Evolutionary conservation across 2,113 vertebrate species (phyloP).

Genomic region (Podocnemis expansa): DNA sequence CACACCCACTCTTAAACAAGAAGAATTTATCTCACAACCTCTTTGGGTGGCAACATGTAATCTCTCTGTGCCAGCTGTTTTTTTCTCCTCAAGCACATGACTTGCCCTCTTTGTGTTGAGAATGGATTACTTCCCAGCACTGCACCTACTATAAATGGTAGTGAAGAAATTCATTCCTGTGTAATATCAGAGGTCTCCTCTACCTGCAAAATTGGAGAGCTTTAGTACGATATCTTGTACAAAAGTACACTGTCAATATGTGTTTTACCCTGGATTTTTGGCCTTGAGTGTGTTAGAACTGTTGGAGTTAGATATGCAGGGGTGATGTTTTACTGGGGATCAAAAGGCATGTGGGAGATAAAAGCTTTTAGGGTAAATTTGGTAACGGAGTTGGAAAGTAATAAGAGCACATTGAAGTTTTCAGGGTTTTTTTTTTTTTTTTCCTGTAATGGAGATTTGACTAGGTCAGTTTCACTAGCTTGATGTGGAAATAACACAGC

Average conservation of each 20-base stretch:
- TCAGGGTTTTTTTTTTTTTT: slow-evolving; percentile 20
- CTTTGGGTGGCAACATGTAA: slow-evolving; percentile 31
- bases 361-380: neutral
- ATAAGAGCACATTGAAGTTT: neutral
- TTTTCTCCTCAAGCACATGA: neutral
- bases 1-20: neutral
- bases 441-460: slow-evolving; percentile 26
- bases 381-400: slow-evolving; percentile 7
- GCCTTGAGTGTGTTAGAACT: slow-evolving; percentile 28
- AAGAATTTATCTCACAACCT: slow-evolving; percentile 42
- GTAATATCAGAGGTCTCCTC: slow-evolving; percentile 37
- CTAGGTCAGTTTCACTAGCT: slow-evolving; percentile 24
- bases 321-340: slow-evolving; percentile 11
- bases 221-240: slow-evolving; percentile 17
- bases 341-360: neutral
- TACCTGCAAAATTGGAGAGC: slow-evolving; percentile 48
- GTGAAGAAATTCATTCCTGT: slow-evolving; percentile 22
- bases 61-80: slow-evolving; percentile 47
- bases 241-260: neutral
- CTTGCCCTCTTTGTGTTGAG: slow-evolving; percentile 36
- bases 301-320: neutral
- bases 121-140: slow-evolving; percentile 16
- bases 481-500: neutral
- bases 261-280: neutral
- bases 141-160: slow-evolving; percentile 17